Evolutionary conservation across 2,113 vertebrate species (phyloP).

Genomic region (Bothrops jararaca): DNA sequence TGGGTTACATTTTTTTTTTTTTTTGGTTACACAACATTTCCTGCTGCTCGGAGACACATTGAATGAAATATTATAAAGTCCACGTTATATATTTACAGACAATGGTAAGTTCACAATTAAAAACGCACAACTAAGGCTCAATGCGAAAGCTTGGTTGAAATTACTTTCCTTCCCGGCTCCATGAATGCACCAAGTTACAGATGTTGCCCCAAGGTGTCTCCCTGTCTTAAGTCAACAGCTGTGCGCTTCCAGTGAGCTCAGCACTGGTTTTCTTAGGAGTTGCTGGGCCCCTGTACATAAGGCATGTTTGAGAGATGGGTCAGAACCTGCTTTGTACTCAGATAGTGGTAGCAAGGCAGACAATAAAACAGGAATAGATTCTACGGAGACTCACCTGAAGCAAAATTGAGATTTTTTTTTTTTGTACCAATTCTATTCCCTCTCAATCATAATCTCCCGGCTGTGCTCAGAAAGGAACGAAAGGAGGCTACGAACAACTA

Average conservation of each 20-base stretch:
- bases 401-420: background rate
- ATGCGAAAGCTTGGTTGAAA: conserved; percentile 49
- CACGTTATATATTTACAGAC: conserved; percentile 70
- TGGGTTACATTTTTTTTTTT: conserved; percentile 21
- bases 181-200: background rate
- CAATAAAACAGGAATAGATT: background rate
- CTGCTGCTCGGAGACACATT: conserved; percentile 62
- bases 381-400: background rate
- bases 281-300: conserved; percentile 13
- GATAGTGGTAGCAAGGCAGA: background rate
- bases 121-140: conserved; percentile 69
- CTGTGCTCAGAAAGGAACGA: background rate
- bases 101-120: conserved; percentile 65
- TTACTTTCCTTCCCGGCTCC: conserved; percentile 30
- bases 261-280: background rate
- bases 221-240: background rate
- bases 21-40: conserved; percentile 65
- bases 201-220: background rate
- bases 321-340: background rate
- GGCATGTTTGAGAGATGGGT: background rate
- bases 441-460: background rate
- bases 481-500: background rate
- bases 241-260: background rate
- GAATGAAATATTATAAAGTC: conserved; percentile 70
- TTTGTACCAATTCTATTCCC: too few species aligned